phyloP scores from a whole-genome alignment of 2,113 vertebrate genomes.

The Prietella phreatophila region DNA sequence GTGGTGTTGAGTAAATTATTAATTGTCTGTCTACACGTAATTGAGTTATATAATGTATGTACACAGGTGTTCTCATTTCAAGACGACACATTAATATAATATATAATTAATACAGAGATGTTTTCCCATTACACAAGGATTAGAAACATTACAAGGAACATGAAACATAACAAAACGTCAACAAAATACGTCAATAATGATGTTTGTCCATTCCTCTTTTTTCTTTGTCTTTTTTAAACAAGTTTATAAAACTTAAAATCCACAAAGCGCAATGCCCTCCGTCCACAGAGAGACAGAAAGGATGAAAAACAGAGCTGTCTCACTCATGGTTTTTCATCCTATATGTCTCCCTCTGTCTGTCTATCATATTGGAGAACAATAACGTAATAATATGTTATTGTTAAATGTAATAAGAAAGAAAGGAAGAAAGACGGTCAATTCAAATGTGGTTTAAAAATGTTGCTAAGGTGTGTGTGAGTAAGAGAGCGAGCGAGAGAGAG shows the following conservation, averaged over 20 bases:
- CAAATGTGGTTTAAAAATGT: no score
- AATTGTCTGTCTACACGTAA: not conserved
- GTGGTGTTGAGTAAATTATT: not conserved
- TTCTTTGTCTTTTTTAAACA: not conserved
- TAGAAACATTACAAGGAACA: not conserved
- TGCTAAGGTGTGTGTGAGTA: no score
- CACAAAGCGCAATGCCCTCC: not conserved
- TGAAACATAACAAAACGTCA: not conserved
- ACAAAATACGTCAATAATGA: not conserved
- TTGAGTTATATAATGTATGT: not conserved
- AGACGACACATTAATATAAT: not conserved
- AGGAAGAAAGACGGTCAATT: not conserved
- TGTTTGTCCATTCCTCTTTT: not conserved
- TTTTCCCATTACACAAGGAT: not conserved
- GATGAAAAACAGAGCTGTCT: not conserved
- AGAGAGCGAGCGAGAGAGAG: not conserved
- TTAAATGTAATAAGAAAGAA: not conserved
- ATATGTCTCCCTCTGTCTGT: no score
- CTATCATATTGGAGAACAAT: no score
- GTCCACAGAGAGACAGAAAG: not conserved
- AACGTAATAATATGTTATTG: no score
- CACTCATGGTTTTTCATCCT: no score
- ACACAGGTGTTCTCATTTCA: not conserved
- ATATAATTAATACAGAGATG: not conserved
- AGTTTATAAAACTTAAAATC: not conserved